Conservation (phyloP, 1,140 invertebrate species). For the Drosophila erecta region DNA sequence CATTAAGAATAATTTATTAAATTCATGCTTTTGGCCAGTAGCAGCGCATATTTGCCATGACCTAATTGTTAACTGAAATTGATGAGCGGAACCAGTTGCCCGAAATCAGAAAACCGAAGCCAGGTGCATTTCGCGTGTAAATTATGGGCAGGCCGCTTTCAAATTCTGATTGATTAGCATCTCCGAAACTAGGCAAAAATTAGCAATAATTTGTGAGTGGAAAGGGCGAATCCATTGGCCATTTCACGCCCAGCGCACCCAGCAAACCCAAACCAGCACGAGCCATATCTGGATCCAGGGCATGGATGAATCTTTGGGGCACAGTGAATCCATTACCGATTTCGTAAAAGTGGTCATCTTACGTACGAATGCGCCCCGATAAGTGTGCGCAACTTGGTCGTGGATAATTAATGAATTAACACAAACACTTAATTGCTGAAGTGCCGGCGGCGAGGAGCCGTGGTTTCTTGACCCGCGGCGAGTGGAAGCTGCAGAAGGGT, state of each 20-base stretch:
- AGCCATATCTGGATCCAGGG: conserved; percentile 40
- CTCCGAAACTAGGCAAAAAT: conserved; percentile 17
- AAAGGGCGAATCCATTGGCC: conserved; percentile 12
- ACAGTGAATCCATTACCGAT: conserved; percentile 26
- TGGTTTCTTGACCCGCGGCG: conserved; percentile 51
- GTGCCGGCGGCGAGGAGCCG: conserved; percentile 21
- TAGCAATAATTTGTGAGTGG: conserved; percentile 26
- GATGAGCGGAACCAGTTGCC: conserved; percentile 14
- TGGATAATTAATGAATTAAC: conserved; percentile 79
- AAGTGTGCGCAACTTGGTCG: conserved; percentile 22
- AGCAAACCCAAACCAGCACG: conserved; percentile 13
- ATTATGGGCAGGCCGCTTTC: conserved; percentile 2
- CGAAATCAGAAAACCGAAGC: neutral
- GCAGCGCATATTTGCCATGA: neutral
- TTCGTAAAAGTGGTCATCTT: conserved; percentile 26
- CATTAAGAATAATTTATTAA: neutral
- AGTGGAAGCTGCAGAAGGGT: conserved; percentile 3
- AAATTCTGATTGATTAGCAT: conserved; percentile 45
- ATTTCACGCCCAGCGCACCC: conserved; percentile 35
- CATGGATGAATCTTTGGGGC: conserved; percentile 33
- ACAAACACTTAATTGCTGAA: conserved; percentile 76
- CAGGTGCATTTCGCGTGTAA: neutral
- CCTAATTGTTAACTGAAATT: conserved; percentile 4
- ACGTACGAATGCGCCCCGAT: neutral
- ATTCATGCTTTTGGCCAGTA: neutral